phyloP scores from a whole-genome alignment of 2,888 invertebrate species.

The Sarcophaga variegata region DNA sequence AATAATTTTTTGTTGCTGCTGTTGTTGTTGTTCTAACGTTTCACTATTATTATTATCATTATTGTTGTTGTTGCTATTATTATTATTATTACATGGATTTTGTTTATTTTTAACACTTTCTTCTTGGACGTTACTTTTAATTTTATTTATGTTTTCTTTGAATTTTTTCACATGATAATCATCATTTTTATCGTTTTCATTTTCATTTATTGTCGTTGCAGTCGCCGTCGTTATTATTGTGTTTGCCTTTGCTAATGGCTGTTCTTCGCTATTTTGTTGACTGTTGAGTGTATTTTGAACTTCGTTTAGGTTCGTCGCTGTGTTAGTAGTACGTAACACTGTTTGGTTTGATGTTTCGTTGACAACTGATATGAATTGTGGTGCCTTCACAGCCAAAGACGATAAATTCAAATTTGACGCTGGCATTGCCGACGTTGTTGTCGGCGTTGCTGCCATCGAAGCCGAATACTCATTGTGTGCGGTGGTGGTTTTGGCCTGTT shows the following conservation, averaged over 20 bases:
- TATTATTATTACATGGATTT: conserved; percentile 42
- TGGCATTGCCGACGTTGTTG: conserved; percentile 26
- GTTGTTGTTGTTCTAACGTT: conserved; percentile 41
- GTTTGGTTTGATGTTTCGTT: conserved; percentile 80
- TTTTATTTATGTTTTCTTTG: conserved; percentile 43
- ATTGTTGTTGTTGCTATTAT: conserved; percentile 31
- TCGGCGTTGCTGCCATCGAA: conserved; percentile 32
- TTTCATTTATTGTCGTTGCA: conserved; percentile 63
- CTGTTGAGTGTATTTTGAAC: conserved; percentile 50
- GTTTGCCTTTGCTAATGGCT: conserved; percentile 18
- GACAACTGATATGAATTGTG: conserved; percentile 80
- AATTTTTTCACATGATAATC: conserved; percentile 51
- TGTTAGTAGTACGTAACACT: conserved; percentile 73
- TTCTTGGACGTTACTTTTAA: conserved; percentile 54
- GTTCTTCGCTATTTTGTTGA: conserved; percentile 18
- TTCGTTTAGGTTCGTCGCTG: conserved; percentile 66
- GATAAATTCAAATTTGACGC: conserved; percentile 71
- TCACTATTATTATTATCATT: conserved; percentile 62
- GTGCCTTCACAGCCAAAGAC: conserved; percentile 75
- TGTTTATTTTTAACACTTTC: conserved; percentile 64
- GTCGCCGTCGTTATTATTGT: conserved; percentile 47
- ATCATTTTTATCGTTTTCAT: conserved; percentile 59
- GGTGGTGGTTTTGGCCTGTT: conserved; percentile 58
- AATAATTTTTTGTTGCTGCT: conserved; percentile 57
- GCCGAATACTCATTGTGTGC: conserved; percentile 52